These are phyloP conservation scores for Mastacembelus armatus DNA, from an alignment of 2,797 vertebrate species.

Conservation along the genomic window DNA sequence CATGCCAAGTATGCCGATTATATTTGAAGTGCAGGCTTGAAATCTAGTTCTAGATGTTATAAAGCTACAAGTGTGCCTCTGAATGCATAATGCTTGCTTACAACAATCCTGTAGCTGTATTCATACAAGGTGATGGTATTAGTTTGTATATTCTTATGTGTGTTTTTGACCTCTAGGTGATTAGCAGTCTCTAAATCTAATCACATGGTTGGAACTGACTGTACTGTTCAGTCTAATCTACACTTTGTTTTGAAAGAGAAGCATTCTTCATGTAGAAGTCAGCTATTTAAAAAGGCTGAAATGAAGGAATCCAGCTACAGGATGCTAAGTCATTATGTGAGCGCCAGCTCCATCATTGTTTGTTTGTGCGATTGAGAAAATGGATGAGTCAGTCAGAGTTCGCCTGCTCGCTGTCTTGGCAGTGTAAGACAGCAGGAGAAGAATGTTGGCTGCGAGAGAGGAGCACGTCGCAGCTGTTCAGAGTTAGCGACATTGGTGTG, in stretches of 20 bases:
- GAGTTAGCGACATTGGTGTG: slow-evolving; percentile 64
- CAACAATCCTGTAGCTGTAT: slow-evolving; percentile 33
- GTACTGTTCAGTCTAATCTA: slow-evolving; percentile 39
- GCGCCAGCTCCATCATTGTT: slow-evolving; percentile 47
- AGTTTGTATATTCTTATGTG: slow-evolving; percentile 27
- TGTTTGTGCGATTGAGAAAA: slow-evolving; percentile 65
- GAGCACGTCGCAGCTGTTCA: slow-evolving; percentile 66
- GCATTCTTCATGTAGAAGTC: slow-evolving; percentile 33
- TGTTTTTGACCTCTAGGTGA: slow-evolving; percentile 52
- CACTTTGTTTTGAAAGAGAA: slow-evolving; percentile 39
- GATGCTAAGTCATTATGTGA: slow-evolving; percentile 9
- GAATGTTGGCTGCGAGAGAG: slow-evolving; percentile 70
- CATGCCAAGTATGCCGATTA: slow-evolving; percentile 32
- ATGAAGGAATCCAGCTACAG: slow-evolving; percentile 35
- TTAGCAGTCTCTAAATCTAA: slow-evolving; percentile 62
- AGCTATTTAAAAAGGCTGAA: slow-evolving; percentile 42
- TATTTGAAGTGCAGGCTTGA: slow-evolving; percentile 35
- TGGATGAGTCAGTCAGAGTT: slow-evolving; percentile 68
- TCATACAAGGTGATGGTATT: slow-evolving; percentile 11
- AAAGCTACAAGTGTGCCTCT: slow-evolving; percentile 22
- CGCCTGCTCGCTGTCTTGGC: slow-evolving; percentile 68
- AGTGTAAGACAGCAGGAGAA: slow-evolving; percentile 54
- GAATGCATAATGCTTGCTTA: slow-evolving; percentile 36
- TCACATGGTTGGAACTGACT: slow-evolving; percentile 62
- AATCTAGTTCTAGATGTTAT: slow-evolving; percentile 28